Conservation (phyloP, 2,888 invertebrate species). For the Tetanocera ferruginea region DNA sequence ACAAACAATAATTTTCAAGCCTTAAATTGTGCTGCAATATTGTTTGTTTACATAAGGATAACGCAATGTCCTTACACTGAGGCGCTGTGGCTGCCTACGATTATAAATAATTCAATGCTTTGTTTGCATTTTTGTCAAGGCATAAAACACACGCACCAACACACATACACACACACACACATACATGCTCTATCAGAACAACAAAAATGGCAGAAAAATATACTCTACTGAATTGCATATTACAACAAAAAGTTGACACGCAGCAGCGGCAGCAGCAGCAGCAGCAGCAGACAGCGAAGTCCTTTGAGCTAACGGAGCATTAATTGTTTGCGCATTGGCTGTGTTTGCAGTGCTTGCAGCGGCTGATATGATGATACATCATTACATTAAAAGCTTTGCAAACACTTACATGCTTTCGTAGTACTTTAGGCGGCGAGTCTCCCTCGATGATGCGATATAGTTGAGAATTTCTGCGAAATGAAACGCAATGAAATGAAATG, state of each 20-base stretch:
- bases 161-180: conserved; percentile 20
- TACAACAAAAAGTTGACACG: neutral
- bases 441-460: neutral
- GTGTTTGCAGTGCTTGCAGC: conserved; percentile 29
- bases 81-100: neutral
- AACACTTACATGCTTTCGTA: conserved; percentile 48
- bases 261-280: neutral
- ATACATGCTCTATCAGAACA: neutral
- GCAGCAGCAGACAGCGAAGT: neutral
- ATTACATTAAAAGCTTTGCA: conserved; percentile 65
- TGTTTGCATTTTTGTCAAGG: conserved; percentile 22
- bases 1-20: no score
- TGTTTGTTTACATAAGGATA: no score
- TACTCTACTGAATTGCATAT: neutral
- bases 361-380: conserved; percentile 58
- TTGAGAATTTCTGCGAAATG: neutral
- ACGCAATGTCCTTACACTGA: no score
- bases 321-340: conserved; percentile 29
- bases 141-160: conserved; percentile 43
- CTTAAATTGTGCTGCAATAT: no score
- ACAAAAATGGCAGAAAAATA: neutral
- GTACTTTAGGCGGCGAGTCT: neutral
- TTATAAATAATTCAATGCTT: conserved; percentile 8
- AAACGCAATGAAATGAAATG: conserved; percentile 27
- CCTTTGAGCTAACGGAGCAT: conserved; percentile 17